phyloP scores from a whole-genome alignment of 2,113 vertebrate genomes.

The Lynx canadensis region DNA sequence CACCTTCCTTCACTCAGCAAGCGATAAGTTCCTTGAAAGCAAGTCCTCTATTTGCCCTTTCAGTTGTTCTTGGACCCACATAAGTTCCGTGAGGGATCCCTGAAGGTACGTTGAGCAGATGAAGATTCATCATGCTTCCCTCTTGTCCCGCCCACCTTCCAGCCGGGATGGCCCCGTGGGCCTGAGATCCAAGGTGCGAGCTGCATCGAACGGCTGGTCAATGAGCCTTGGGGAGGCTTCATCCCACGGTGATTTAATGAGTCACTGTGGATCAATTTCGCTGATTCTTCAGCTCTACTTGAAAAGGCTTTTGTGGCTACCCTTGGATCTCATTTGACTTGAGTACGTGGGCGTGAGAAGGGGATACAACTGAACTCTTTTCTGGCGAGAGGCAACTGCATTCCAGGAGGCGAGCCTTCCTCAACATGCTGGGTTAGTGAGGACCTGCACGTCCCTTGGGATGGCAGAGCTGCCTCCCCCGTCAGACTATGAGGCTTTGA shows the following conservation, averaged over 20 bases:
- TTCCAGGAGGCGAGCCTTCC: background rate
- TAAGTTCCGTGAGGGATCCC: background rate
- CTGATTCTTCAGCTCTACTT: background rate
- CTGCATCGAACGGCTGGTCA: background rate
- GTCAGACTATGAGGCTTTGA: background rate
- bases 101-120: background rate
- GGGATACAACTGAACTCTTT: background rate
- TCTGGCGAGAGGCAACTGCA: background rate
- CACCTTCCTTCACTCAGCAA: background rate
- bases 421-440: background rate
- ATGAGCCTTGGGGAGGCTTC: background rate
- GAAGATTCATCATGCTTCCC: background rate
- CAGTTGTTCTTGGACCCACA: background rate
- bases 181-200: background rate
- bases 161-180: background rate
- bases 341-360: background rate
- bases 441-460: background rate
- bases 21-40: background rate
- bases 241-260: background rate
- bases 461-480: background rate
- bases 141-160: background rate
- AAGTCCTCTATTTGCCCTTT: background rate
- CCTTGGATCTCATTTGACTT: background rate
- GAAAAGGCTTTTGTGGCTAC: background rate
- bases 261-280: background rate